phyloP scores from a whole-genome alignment of 1,140 invertebrate genomes.

The Choristoneura fumiferana region DNA sequence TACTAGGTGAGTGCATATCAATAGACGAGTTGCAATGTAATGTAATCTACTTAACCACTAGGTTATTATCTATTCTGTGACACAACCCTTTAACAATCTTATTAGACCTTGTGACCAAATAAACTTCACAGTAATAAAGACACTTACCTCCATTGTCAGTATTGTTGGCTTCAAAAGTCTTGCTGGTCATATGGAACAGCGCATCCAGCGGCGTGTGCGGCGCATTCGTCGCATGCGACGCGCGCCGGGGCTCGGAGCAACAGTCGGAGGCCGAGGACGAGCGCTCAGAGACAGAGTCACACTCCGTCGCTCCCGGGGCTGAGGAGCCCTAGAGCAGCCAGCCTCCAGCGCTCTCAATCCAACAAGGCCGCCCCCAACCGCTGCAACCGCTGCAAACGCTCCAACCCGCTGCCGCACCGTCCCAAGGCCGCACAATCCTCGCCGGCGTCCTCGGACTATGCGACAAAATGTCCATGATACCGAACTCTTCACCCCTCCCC shows the following conservation, averaged over 20 bases:
- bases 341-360: conserved; percentile 67
- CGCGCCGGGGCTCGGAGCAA: conserved; percentile 80
- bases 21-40: no score
- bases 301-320: conserved; percentile 78
- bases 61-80: no score
- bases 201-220: conserved; percentile 93
- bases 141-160: conserved; percentile 88
- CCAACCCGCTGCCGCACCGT: conserved; percentile 80
- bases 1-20: no score
- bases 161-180: conserved; percentile 95
- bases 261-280: conserved; percentile 86
- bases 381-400: conserved; percentile 78
- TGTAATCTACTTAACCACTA: no score
- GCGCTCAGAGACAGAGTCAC: conserved; percentile 81
- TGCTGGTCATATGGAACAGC: conserved; percentile 98
- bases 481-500: conserved; percentile 88
- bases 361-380: conserved; percentile 72
- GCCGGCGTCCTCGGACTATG: conserved; percentile 83
- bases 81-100: no score
- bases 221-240: conserved; percentile 55
- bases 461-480: conserved; percentile 94
- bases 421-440: conserved; percentile 94
- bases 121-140: conserved; percentile 4
- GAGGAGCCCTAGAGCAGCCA: conserved; percentile 76
- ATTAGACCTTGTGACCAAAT: no score